A percentile compares a stretch with the other conserved stretches of the same genome.
phyloP scores from a whole-genome alignment of 1,140 invertebrate genomes.

The Diorhabda sublineata region DNA sequence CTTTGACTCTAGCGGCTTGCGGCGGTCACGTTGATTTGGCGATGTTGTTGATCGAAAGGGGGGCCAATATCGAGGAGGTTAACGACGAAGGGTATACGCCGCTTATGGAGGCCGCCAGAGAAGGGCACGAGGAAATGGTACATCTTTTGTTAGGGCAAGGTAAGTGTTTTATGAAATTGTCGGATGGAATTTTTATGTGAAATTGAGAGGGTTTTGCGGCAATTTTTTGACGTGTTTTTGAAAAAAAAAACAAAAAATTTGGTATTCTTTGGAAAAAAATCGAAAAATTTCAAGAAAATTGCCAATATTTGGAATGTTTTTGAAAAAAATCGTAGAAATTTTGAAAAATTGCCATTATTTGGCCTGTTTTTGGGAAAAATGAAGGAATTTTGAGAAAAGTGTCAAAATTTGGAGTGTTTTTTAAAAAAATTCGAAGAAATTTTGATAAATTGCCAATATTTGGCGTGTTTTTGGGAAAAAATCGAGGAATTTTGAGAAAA shows the following conservation, averaged over 20 bases:
- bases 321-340: neutral
- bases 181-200: neutral
- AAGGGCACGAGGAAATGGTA: slow-evolving; percentile 98
- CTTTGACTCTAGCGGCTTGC: slow-evolving; percentile 94
- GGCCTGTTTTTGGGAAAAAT: neutral
- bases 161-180: slow-evolving; percentile 38
- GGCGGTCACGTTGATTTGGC: slow-evolving; percentile 97
- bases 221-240: slow-evolving; percentile 9
- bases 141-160: slow-evolving; percentile 87
- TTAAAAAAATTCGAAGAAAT: no score
- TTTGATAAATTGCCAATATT: neutral
- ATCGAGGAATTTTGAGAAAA: no score
- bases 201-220: neutral
- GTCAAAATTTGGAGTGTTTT: neutral
- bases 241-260: neutral
- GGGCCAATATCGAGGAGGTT: slow-evolving; percentile 98
- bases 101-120: slow-evolving; percentile 96
- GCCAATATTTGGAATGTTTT: neutral
- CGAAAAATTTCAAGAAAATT: neutral
- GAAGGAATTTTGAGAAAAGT: slow-evolving; percentile 10
- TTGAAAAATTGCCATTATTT: neutral
- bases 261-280: neutral
- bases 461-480: neutral
- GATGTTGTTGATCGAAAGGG: slow-evolving; percentile 88
- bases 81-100: slow-evolving; percentile 99